These are phyloP conservation scores for Alectura lathami DNA, from an alignment of 2,113 vertebrate species.

Conservation along the genomic window DNA sequence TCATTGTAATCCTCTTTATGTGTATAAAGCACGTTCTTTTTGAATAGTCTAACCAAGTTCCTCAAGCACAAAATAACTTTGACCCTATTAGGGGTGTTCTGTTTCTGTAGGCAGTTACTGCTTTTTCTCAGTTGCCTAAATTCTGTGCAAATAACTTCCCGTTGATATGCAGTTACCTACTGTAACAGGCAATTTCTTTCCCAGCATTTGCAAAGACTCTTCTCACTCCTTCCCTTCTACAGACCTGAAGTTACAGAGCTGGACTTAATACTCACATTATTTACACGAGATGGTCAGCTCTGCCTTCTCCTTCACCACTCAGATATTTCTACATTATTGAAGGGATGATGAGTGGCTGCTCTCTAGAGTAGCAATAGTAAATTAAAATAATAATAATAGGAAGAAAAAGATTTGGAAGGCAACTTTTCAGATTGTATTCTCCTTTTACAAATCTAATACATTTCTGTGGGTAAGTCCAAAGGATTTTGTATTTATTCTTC, in stretches of 20 bases:
- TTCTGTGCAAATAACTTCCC: not conserved
- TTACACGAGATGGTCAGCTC: not conserved
- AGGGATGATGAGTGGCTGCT: not conserved
- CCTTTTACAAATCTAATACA: rapidly evolving
- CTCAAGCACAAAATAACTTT: not conserved
- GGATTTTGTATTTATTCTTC: not conserved
- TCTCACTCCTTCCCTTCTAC: not conserved
- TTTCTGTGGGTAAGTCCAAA: not conserved
- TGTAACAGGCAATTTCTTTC: not conserved
- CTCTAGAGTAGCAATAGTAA: not conserved
- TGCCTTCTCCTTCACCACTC: not conserved
- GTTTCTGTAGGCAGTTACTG: not conserved
- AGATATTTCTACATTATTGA: not conserved
- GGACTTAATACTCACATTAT: not conserved
- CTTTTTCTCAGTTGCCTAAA: not conserved
- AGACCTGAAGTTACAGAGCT: not conserved
- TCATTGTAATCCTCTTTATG: not conserved
- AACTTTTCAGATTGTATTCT: not conserved
- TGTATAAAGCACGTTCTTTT: not conserved
- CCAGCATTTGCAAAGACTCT: not conserved
- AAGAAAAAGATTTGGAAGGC: not conserved
- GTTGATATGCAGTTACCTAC: not conserved
- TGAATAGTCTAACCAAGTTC: not conserved
- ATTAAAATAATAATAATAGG: not conserved
- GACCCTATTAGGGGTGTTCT: not conserved